phyloP scores from a whole-genome alignment of 2,888 invertebrate genomes.

The Minunthozetes semirufus region DNA sequence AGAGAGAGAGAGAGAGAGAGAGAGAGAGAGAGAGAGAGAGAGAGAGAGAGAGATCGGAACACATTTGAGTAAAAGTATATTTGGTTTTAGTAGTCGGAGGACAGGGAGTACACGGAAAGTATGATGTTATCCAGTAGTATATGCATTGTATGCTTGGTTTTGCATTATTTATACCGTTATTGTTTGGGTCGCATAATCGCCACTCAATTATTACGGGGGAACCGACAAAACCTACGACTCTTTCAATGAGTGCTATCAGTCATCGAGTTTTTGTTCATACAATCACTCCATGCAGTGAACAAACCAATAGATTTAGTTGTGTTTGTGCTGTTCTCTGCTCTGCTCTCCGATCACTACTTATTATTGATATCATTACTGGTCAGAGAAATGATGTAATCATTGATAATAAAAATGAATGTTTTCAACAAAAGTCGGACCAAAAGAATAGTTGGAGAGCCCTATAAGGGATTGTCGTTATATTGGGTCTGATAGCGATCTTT shows the following conservation, averaged over 20 bases:
- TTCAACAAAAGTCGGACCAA: background rate
- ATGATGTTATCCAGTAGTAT: background rate
- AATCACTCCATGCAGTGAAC: too few species aligned
- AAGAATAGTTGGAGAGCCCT: background rate
- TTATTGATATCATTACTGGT: background rate
- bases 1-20: background rate
- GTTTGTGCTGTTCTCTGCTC: background rate
- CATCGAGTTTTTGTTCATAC: background rate
- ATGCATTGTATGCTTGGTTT: background rate
- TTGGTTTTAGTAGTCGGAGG: background rate
- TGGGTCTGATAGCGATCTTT: background rate
- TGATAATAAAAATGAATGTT: background rate
- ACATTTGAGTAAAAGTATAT: background rate
- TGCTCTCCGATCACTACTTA: background rate
- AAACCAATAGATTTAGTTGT: too few species aligned
- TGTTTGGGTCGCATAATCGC: constrained; percentile 28
- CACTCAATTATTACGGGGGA: background rate
- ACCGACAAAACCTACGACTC: background rate
- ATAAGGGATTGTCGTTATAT: background rate
- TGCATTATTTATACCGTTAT: constrained; percentile 17
- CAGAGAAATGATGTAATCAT: background rate
- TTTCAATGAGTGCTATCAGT: background rate
- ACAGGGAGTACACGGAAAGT: background rate
- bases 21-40: background rate
- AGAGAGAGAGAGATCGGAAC: background rate